Conservation (phyloP, 2,888 invertebrate species). For the Hesperia comma region DNA sequence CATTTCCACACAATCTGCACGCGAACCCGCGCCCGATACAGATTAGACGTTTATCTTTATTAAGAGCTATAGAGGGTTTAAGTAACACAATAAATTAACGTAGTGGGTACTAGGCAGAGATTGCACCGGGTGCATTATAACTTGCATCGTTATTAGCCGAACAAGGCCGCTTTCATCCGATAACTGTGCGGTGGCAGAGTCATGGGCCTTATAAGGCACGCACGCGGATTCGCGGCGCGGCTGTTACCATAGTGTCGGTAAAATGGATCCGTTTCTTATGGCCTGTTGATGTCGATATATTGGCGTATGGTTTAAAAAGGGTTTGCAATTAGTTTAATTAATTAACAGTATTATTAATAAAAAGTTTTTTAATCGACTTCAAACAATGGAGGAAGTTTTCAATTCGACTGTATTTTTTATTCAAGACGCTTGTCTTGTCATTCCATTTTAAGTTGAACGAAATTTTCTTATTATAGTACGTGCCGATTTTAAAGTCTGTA, state of each 20-base stretch:
- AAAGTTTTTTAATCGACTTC: no score
- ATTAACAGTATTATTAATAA: no score
- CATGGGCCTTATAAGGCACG: conserved; percentile 64
- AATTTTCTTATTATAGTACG: no score
- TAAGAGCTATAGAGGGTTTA: conserved; percentile 48
- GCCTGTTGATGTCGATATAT: conserved; percentile 41
- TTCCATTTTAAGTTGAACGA: no score
- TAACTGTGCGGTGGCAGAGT: conserved; percentile 71
- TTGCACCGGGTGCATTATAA: conserved; percentile 46
- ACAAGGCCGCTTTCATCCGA: conserved; percentile 66
- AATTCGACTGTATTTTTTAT: no score
- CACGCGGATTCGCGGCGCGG: conserved; percentile 57
- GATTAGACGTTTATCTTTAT: conserved; percentile 52
- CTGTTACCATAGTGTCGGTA: conserved; percentile 52
- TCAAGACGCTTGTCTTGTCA: no score
- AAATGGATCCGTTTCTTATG: conserved; percentile 38
- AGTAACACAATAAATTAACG: conserved; percentile 53
- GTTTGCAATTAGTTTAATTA: neutral
- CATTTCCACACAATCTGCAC: conserved; percentile 26
- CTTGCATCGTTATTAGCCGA: conserved; percentile 64
- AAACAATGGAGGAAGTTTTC: no score
- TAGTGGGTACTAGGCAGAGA: conserved; percentile 42
- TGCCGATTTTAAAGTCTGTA: no score
- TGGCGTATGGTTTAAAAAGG: conserved; percentile 3
- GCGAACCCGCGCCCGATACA: conserved; percentile 43